Evolutionary conservation across 2,888 invertebrate species (phyloP), one percentile per base, ranked within the genome.

Genomic region (Cyrtodaria siliqua): DNA sequence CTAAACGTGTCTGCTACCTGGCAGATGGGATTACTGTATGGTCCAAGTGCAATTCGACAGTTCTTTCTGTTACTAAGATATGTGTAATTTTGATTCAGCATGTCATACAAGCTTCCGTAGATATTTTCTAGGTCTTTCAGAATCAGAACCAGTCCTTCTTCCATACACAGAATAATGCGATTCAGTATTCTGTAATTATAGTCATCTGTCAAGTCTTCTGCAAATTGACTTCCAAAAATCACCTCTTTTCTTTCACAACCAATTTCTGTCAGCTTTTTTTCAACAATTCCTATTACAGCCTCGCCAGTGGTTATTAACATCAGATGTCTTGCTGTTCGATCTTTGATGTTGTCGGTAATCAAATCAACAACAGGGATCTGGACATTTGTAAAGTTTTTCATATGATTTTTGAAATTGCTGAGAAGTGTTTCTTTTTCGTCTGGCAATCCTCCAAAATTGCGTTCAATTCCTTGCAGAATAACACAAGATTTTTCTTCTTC

Each of bases 141-240:
- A n/a, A 86, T 79, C 9, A 88, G 49, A n/a, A 85, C 81, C 9
- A 80, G 33, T 0, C 87, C 87, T 67, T 84, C 71, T 60, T 88
- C 88, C 88, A 88, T 88, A 38, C 88, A 88, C 0, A n/a, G n/a
- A n/a, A n/a, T n/a, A n/a, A n/a, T n/a, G n/a, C n/a, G 72, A 47
- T 83, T 88, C 4, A 88, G 55, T 20, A 85, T 83, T 29, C 86
- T 73, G 67, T 85, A 87, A 42, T 86, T 82, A 60, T 86, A 87
- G 42, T 87, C 87, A 62, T 86, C 87, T 23, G 83, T 83, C n/a
- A 79, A 44, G 55, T 88, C 88, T 27, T 86, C 86, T 60, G 83
- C 84, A 80, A 87, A 88, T 14, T 82, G 82, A 53, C 88, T 88
- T n/a, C 88, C 88, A 67, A 83, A 82, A 23, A 88, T 86, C 0